These are phyloP conservation scores for Heliconius eleuchia DNA, from an alignment of 1,140 invertebrate species.

Conservation along the genomic window DNA sequence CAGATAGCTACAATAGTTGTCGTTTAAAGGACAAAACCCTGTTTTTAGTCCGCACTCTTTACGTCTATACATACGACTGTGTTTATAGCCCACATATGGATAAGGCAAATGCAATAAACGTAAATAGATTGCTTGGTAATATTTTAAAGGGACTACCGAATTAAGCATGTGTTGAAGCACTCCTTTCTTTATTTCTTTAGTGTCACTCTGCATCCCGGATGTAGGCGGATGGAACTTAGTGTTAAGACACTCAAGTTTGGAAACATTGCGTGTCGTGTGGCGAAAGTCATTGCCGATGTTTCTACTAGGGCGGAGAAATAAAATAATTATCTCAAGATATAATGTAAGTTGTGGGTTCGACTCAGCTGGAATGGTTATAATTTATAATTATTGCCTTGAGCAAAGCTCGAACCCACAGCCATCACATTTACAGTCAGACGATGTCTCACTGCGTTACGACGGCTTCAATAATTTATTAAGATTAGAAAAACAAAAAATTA, in stretches of 20 bases:
- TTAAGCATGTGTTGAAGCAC: neutral
- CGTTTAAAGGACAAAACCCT: slow-evolving; percentile 74
- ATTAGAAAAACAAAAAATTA: too few relatives aligned
- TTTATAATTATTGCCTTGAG: too few relatives aligned
- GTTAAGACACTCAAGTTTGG: neutral
- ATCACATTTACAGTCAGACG: too few relatives aligned
- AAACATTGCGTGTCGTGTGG: neutral
- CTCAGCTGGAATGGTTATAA: too few relatives aligned
- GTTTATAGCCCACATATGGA: slow-evolving; percentile 34
- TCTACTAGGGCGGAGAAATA: neutral
- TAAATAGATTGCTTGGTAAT: slow-evolving; percentile 12
- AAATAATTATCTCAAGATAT: neutral
- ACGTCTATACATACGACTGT: slow-evolving; percentile 33
- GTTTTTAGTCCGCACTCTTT: slow-evolving; percentile 72
- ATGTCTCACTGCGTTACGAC: too few relatives aligned
- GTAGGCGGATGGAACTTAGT: neutral
- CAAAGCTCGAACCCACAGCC: too few relatives aligned
- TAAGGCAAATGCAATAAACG: slow-evolving; percentile 21
- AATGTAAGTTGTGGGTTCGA: too few relatives aligned
- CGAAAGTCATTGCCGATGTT: neutral
- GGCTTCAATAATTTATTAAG: too few relatives aligned
- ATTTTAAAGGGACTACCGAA: neutral
- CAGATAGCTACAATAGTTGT: slow-evolving; percentile 67
- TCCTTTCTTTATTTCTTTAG: too few relatives aligned
- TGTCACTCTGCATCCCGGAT: too few relatives aligned